A percentile compares a stretch with the other conserved stretches of the same genome.
Evolutionary conservation across 1,140 invertebrate species (phyloP).

Genomic region (Drosophila rhopaloa): DNA sequence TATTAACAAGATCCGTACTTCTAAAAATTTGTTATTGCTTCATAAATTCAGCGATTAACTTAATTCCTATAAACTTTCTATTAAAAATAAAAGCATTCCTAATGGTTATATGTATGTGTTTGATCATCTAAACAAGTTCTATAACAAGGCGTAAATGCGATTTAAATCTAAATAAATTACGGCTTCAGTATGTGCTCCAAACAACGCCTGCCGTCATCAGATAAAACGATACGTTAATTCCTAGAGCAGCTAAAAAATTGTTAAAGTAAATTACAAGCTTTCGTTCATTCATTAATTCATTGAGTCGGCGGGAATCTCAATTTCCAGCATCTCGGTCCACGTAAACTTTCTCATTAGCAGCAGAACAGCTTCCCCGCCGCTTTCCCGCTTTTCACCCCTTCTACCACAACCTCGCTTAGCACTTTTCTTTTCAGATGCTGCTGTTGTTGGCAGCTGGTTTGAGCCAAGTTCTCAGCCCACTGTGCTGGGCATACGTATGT

Average conservation of each 20-base stretch:
- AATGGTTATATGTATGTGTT: not conserved
- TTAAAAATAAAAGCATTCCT: not conserved
- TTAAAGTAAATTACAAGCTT: slow-evolving; percentile 38
- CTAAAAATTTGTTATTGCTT: too few relatives aligned
- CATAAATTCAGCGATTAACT: too few relatives aligned
- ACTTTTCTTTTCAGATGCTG: slow-evolving; percentile 67
- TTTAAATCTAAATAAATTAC: slow-evolving; percentile 1
- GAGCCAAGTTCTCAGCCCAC: slow-evolving; percentile 28
- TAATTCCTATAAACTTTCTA: not conserved
- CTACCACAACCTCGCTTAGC: slow-evolving; percentile 7
- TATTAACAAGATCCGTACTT: too few relatives aligned
- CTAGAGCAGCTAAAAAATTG: slow-evolving; percentile 19
- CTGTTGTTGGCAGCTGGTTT: slow-evolving; percentile 36
- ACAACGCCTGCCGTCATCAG: not conserved
- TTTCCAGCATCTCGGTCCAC: slow-evolving; percentile 32
- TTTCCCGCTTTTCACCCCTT: not conserved
- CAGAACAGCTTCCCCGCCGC: slow-evolving; percentile 6
- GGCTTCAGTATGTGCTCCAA: not conserved
- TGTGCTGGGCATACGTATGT: slow-evolving; percentile 4
- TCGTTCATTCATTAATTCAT: slow-evolving; percentile 50
- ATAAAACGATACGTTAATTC: slow-evolving; percentile 16
- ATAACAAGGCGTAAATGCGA: not conserved
- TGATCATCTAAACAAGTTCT: slow-evolving; percentile 3
- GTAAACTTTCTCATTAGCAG: slow-evolving; percentile 50
- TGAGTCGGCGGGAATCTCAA: slow-evolving; percentile 42